phyloP scores from a whole-genome alignment of 2,797 vertebrate genomes.

The Sebastes taczanowskii region DNA sequence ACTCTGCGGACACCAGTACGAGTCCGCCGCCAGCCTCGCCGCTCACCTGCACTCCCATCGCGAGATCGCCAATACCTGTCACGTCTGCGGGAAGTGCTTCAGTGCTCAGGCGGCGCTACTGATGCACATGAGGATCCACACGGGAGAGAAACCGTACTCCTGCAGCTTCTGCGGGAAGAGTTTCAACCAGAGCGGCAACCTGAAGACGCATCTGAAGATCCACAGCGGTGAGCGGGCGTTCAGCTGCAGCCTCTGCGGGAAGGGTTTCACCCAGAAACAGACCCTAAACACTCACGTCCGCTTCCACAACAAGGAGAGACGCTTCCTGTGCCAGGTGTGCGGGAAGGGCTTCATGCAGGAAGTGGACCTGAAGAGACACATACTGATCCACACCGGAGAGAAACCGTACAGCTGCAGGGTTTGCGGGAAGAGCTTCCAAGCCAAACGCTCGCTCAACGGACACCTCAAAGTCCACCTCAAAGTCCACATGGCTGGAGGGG shows the following conservation, averaged over 20 bases:
- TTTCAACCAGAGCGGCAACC: constrained; percentile 68
- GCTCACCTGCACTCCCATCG: constrained; percentile 54
- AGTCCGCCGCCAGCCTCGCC: constrained; percentile 38
- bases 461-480: constrained; percentile 48
- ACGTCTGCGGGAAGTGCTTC: constrained; percentile 65
- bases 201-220: constrained; percentile 71
- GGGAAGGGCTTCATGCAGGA: constrained; percentile 76
- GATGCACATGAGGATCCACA: constrained; percentile 69
- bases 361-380: constrained; percentile 70
- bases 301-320: constrained; percentile 72
- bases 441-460: constrained; percentile 59
- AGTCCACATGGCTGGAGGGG: constrained; percentile 9
- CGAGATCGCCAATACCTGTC: constrained; percentile 46
- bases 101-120: constrained; percentile 32
- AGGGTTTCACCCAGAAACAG: constrained; percentile 69
- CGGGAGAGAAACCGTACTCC: constrained; percentile 62
- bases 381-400: constrained; percentile 68
- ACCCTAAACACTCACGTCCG: constrained; percentile 67
- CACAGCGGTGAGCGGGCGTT: constrained; percentile 61
- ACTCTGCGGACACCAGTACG: constrained; percentile 61
- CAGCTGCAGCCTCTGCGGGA: constrained; percentile 67
- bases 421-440: constrained; percentile 69
- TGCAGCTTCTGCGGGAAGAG: constrained; percentile 59
- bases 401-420: constrained; percentile 62
- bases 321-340: constrained; percentile 67